phyloP scores from a whole-genome alignment of 1,140 invertebrate genomes.

The Dendroctonus valens region DNA sequence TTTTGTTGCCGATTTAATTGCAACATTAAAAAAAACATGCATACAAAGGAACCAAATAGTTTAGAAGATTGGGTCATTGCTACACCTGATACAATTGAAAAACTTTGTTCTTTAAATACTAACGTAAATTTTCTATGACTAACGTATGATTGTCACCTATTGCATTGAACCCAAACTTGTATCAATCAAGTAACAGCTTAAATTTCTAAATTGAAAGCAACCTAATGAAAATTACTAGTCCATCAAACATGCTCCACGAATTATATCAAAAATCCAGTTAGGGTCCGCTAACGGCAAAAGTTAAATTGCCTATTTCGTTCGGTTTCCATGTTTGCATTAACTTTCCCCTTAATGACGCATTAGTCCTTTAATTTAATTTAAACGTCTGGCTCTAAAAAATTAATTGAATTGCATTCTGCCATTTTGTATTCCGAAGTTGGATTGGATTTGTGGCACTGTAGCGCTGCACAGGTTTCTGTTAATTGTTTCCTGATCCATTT shows the following conservation, averaged over 20 bases:
- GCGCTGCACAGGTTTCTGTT: conserved; percentile 24
- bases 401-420: conserved; percentile 32
- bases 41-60: no score
- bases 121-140: no score
- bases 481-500: conserved; percentile 31
- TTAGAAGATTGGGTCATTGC: no score
- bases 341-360: conserved; percentile 30
- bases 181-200: conserved; percentile 3
- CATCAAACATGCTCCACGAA: conserved; percentile 22
- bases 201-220: conserved; percentile 18
- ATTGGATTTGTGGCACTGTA: conserved; percentile 18
- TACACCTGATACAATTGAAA: no score
- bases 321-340: conserved; percentile 30
- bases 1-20: no score
- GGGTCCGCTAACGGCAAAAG: conserved; percentile 31
- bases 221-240: conserved; percentile 33
- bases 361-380: conserved; percentile 35
- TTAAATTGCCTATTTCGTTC: conserved; percentile 37
- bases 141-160: no score
- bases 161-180: no score
- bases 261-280: conserved; percentile 34
- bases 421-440: conserved; percentile 29
- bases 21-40: no score
- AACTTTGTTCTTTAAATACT: no score
- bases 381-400: conserved; percentile 28